Conservation (phyloP, 2,797 vertebrate species). For the Gymnothorax javanicus region DNA sequence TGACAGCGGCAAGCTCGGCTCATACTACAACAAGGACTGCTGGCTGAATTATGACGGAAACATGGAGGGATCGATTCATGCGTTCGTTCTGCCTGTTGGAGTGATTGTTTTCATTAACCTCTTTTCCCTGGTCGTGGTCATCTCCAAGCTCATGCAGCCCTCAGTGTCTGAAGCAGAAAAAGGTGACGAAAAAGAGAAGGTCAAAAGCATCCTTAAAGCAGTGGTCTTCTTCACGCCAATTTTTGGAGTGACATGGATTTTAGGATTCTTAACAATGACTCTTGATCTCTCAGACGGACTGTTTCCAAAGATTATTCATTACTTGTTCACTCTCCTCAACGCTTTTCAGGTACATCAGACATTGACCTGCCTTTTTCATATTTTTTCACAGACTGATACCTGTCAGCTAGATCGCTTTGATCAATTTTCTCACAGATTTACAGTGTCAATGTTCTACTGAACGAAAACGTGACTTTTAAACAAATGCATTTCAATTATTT, state of each 20-base stretch:
- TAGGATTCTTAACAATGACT: constrained; percentile 65
- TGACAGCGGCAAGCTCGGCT: fast-evolving
- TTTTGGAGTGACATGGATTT: constrained; percentile 75
- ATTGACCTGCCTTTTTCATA: background rate
- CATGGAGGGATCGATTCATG: constrained; percentile 60
- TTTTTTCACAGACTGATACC: background rate
- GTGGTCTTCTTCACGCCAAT: constrained; percentile 73
- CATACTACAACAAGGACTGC: constrained; percentile 58
- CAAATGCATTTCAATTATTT: background rate
- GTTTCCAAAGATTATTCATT: constrained; percentile 39
- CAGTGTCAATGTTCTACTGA: background rate
- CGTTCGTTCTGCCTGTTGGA: constrained; percentile 70
- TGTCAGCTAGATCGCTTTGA: background rate
- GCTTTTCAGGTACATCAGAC: constrained; percentile 70
- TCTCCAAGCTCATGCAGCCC: constrained; percentile 65
- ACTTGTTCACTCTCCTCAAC: constrained; percentile 68
- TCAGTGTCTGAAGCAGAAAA: constrained; percentile 23
- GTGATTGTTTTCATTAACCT: constrained; percentile 69
- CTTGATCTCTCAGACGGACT: constrained; percentile 47
- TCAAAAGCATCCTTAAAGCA: constrained; percentile 64
- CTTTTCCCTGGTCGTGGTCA: constrained; percentile 69
- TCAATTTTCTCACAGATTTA: background rate
- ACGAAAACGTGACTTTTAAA: background rate
- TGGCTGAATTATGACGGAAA: constrained; percentile 63
- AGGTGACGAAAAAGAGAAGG: constrained; percentile 56